Evolutionary conservation across 2,888 invertebrate genomes (phyloP).

Genomic region (Thymelicus lineola): DNA sequence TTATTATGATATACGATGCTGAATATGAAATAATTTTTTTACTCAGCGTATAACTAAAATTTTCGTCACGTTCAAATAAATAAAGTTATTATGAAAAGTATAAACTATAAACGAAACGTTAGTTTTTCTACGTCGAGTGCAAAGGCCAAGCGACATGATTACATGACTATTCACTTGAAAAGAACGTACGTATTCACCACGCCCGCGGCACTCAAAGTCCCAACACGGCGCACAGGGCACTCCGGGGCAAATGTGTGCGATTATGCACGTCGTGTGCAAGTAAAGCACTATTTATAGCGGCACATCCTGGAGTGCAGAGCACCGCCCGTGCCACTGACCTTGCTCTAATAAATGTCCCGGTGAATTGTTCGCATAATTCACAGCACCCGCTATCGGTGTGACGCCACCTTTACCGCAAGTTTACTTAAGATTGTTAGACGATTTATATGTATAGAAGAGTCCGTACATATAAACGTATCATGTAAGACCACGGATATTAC

Average conservation of each 20-base stretch:
- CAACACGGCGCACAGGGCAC: conserved; percentile 6
- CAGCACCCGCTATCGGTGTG: neutral
- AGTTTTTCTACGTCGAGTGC: neutral
- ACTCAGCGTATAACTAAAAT: too few relatives aligned
- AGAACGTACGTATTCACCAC: neutral
- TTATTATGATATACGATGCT: too few relatives aligned
- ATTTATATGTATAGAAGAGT: too few relatives aligned
- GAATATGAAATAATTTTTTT: too few relatives aligned
- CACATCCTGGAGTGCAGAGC: conserved; percentile 46
- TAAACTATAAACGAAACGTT: neutral
- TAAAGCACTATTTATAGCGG: conserved; percentile 58
- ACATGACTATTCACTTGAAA: conserved; percentile 9
- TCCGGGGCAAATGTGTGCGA: conserved; percentile 26
- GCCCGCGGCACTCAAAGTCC: neutral
- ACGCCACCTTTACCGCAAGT: neutral
- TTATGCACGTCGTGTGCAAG: conserved; percentile 29
- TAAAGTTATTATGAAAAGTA: neutral
- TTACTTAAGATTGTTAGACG: neutral
- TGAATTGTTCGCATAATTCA: conserved; percentile 33
- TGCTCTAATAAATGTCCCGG: conserved; percentile 49
- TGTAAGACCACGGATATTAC: too few relatives aligned
- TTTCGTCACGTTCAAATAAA: too few relatives aligned
- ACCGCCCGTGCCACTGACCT: conserved; percentile 67
- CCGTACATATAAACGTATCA: too few relatives aligned
- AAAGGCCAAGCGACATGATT: conserved; percentile 1